Percentiles rank a stretch among this genome's conserved stretches.
phyloP scores from a whole-genome alignment of 2,113 vertebrate genomes.

The Seriola quinqueradiata region DNA sequence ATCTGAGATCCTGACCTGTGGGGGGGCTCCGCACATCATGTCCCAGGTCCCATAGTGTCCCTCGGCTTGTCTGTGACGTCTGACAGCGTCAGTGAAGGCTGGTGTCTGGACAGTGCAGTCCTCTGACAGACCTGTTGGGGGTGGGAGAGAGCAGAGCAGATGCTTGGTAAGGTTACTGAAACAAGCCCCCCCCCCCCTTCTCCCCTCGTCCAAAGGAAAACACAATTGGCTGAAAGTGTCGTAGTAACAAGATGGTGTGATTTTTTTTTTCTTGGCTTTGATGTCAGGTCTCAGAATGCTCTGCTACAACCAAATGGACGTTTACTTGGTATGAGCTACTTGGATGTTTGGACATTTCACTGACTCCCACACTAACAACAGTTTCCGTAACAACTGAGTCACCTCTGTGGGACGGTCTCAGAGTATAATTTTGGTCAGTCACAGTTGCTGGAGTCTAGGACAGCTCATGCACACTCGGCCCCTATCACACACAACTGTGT shows the following conservation, averaged over 20 bases:
- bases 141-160: conserved; percentile 35
- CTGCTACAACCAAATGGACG: neutral
- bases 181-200: neutral
- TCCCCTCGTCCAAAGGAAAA: neutral
- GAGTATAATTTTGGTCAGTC: conserved; percentile 28
- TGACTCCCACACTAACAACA: neutral
- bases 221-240: neutral
- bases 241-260: neutral
- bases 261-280: neutral
- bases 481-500: conserved; percentile 35
- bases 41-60: conserved; percentile 97
- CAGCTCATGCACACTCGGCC: conserved; percentile 9
- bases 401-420: neutral
- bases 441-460: conserved; percentile 5
- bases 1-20: conserved; percentile 85
- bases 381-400: conserved; percentile 43
- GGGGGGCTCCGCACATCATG: conserved; percentile 93
- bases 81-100: conserved; percentile 91
- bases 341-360: neutral
- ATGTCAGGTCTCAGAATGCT: neutral
- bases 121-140: conserved; percentile 90
- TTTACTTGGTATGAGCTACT: neutral
- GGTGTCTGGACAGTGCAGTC: conserved; percentile 90
- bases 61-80: conserved; percentile 91
- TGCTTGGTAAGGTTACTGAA: neutral